Base-by-base conservation (phyloP, 2,113 vertebrate species). In the Piprites chloris region DNA sequence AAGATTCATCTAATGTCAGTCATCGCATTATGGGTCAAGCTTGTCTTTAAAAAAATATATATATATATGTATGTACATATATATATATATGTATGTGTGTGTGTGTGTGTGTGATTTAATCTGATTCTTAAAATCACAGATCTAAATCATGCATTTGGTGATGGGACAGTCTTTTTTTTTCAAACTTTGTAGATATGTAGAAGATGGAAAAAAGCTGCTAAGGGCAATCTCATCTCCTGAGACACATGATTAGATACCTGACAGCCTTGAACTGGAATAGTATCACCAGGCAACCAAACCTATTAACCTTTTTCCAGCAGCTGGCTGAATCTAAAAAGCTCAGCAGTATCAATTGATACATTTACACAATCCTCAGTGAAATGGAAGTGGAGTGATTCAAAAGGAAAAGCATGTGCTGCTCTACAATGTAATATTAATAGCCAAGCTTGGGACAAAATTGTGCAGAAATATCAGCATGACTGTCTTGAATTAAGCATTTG, bases 281-380 rank as follows among this genome's bases (percentile, higher is more conserved):
- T 87, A 87, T 89, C 69, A 87, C 67, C 74, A 94, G 91, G 90
- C 80, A 97, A 93, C 71, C 76, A 95, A 97, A 96, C 73, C 62
- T 89, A 95, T 95, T 96, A 96, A 96, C 87, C 85, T 95, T 97
- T 95, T 65, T 87, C 55, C 44, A 95, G 87, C 61, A 94, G 72
- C 77, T 95, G 89, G 53, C 33, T 91, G 86, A 94, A 90, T 84
- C 87, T 90, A 89, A 88, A 92, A 95, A 91, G 37, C 84, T 91
- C 89, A 89, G 81, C 74, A 82, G 42, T 69, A 80, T 88, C 79
- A 95, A 67, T 92, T 95, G 95, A 72, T 93, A 87, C 12, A 16
- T 96, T 92, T 95, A 52, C 89, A 85, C 49, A 81, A 52, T 88
- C 63, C 63, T 95, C 95, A 89, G 35, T 74, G 74, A 93, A 83